Percentiles rank a stretch among this genome's conserved stretches.
Conservation (phyloP, 2,888 invertebrate genomes). For the Disparrhopalites patrizii region DNA sequence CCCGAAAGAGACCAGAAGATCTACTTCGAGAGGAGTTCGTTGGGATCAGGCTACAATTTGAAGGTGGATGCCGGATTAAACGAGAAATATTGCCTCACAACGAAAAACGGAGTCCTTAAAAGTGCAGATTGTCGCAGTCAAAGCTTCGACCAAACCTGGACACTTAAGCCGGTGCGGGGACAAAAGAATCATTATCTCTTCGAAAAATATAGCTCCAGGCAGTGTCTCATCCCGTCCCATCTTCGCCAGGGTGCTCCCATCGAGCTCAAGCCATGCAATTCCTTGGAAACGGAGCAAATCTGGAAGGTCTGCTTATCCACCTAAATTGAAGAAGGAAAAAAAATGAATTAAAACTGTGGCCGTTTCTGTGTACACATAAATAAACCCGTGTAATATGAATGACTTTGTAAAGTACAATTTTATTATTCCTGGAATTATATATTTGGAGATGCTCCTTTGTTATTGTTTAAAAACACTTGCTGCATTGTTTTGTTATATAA, state of each 20-base stretch:
- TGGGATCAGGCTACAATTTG: constrained; percentile 25
- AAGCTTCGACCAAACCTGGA: constrained; percentile 42
- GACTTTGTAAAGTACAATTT: no score
- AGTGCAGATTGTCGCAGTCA: constrained; percentile 32
- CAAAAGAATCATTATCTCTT: constrained; percentile 36
- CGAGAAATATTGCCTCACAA: constrained; percentile 36
- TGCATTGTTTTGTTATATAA: no score
- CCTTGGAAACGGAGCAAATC: constrained; percentile 43
- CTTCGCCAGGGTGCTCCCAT: constrained; percentile 26
- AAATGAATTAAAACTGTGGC: no score
- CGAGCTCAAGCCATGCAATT: constrained; percentile 37
- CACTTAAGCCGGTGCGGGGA: constrained; percentile 35
- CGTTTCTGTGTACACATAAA: no score
- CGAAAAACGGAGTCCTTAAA: constrained; percentile 21
- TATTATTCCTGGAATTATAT: no score
- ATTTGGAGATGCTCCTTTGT: no score
- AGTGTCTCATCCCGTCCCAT: constrained; percentile 37
- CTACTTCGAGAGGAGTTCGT: constrained; percentile 21
- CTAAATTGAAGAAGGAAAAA: no score
- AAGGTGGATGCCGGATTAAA: constrained; percentile 31
- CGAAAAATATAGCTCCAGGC: constrained; percentile 37
- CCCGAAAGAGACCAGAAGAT: constrained; percentile 39
- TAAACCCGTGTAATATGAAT: no score
- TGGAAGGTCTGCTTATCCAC: constrained; percentile 39
- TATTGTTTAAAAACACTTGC: no score